Conservation (phyloP, 2,888 invertebrate species). For the Macrosoma leucophasiata region DNA sequence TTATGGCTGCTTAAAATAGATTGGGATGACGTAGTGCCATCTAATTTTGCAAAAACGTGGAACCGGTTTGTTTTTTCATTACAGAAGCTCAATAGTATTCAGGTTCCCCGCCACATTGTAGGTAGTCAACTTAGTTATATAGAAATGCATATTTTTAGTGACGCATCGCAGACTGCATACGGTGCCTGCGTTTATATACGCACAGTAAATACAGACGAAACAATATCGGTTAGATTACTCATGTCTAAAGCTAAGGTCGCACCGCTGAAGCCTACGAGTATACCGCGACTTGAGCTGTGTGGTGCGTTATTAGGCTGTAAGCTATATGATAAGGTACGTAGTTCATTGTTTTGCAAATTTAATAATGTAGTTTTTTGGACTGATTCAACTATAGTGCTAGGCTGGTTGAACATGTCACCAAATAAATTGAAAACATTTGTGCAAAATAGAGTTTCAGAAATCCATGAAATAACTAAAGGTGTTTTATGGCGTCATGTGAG, state of each 20-base stretch:
- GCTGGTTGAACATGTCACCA: conserved; percentile 24
- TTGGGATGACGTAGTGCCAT: no score
- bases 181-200: conserved; percentile 28
- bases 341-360: conserved; percentile 14
- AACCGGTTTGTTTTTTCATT: no score
- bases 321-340: conserved; percentile 17
- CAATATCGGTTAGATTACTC: conserved; percentile 20
- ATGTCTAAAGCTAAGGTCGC: conserved; percentile 29
- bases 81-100: no score
- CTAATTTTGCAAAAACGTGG: no score
- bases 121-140: neutral
- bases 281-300: conserved; percentile 30
- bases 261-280: conserved; percentile 17
- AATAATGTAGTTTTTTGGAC: conserved; percentile 21
- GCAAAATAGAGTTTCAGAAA: conserved; percentile 22
- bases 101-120: no score
- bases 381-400: conserved; percentile 26
- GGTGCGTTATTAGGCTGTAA: conserved; percentile 24
- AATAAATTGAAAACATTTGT: conserved; percentile 25
- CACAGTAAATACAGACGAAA: conserved; percentile 1
- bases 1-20: no score
- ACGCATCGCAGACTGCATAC: conserved; percentile 24
- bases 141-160: conserved; percentile 21
- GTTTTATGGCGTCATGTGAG: conserved; percentile 4
- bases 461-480: conserved; percentile 20